Conservation (phyloP, 2,797 vertebrate genomes). For the Atherinosoma microstoma region DNA sequence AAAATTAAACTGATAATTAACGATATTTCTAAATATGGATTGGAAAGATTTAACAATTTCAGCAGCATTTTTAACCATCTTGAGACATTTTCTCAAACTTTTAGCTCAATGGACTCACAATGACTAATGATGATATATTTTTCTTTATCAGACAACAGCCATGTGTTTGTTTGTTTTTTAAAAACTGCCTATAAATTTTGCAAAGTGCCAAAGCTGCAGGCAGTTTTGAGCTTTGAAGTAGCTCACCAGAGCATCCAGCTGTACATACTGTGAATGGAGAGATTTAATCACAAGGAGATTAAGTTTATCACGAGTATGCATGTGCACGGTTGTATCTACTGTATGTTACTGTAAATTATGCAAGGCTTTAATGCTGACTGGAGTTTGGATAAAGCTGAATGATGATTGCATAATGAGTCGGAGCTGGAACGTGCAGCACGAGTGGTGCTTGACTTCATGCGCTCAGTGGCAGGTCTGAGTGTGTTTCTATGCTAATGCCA, state of each 20-base stretch:
- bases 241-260: slow-evolving; percentile 66
- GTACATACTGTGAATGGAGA: slow-evolving; percentile 53
- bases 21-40: background rate
- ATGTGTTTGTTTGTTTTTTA: slow-evolving; percentile 24
- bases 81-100: background rate
- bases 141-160: slow-evolving; percentile 34
- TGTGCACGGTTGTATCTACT: slow-evolving; percentile 40
- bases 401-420: slow-evolving; percentile 59
- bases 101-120: slow-evolving; percentile 2
- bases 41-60: background rate
- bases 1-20: background rate
- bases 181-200: slow-evolving; percentile 53
- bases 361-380: slow-evolving; percentile 53
- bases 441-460: slow-evolving; percentile 35
- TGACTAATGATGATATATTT: slow-evolving; percentile 19
- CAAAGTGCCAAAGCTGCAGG: slow-evolving; percentile 58
- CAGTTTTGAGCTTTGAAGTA: slow-evolving; percentile 56
- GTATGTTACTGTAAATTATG: slow-evolving; percentile 62
- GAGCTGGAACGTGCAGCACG: slow-evolving; percentile 44
- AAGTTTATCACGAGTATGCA: slow-evolving; percentile 44
- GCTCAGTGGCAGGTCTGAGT: slow-evolving; percentile 42
- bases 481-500: slow-evolving; percentile 33
- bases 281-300: slow-evolving; percentile 74
- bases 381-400: slow-evolving; percentile 31
- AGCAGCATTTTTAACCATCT: background rate